Evolutionary conservation across 2,888 invertebrate species (phyloP), one percentile per base, ranked within the genome.

Genomic region (Xanthia togata): DNA sequence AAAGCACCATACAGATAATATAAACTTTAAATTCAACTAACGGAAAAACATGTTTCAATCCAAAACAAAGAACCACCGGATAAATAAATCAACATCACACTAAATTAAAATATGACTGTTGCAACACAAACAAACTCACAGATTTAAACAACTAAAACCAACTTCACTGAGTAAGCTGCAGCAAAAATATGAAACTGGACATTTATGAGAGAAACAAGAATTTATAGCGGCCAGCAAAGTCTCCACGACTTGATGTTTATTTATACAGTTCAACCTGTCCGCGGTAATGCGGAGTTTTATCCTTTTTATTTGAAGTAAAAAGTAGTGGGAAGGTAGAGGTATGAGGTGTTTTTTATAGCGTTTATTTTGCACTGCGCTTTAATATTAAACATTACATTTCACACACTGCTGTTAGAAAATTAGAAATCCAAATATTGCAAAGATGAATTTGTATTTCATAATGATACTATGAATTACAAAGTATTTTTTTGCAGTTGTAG

Each of bases 181-280:
- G 81, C 76, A 74, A 81, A 86, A 88, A 84, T 86, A 83, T 84
- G 84, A 86, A 81, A 67, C 81, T 74, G 84, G 84, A 86, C 88
- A 84, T 81, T 87, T 78, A 84, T 76, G 84, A 88, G 77, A 79
- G 79, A 73, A 87, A 87, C 78, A 67, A 88, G 87, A 84, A 87
- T 87, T 87, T 81, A 87, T 88, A 41, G 82, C 84, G 69, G 71
- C 67, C 65, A 63, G 63, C 64, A 67, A 79, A 88, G 76, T 76
- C 73, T 71, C 41, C 70, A 62, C 60, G 41, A 75, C 76, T 78
- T 83, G 78, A 79, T 86, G 72, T 84, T 86, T 88, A 88, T 88
- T 86, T 88, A 81, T 78, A 79, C 65, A 77, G 71, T 84, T 81
- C 67, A 81, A 79, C 79, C 79, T 88, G 81, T 82, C 87, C 73